Evolutionary conservation across 1,140 invertebrate genomes (phyloP).

Genomic region (Brachionus manjavacas): DNA sequence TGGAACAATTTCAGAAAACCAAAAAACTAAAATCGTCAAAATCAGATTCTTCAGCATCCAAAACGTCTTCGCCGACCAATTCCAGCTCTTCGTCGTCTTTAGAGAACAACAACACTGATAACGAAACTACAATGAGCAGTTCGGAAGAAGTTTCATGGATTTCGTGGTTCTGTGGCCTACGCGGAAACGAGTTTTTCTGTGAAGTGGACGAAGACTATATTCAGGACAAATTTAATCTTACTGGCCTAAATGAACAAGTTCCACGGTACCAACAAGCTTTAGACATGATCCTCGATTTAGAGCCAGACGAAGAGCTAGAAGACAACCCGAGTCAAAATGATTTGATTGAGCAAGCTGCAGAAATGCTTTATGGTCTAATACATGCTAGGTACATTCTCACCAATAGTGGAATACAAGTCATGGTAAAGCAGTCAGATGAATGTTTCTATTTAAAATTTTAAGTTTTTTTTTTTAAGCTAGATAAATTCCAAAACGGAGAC

Average conservation of each 20-base stretch:
- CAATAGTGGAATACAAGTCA: constrained; percentile 96
- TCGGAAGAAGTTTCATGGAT: constrained; percentile 84
- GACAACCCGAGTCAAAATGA: constrained; percentile 98
- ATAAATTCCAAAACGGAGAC: constrained; percentile 97
- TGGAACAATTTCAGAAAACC: constrained; percentile 6
- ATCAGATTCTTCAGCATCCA: constrained; percentile 5
- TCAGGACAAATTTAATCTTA: constrained; percentile 99
- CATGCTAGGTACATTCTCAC: constrained; percentile 98
- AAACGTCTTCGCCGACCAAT: constrained; percentile 27
- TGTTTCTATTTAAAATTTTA: constrained; percentile 31
- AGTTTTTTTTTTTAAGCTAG: constrained; percentile 64
- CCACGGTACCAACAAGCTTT: constrained; percentile 97
- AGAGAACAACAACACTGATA: constrained; percentile 29
- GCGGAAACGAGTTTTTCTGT: constrained; percentile 99
- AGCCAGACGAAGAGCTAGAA: constrained; percentile 73
- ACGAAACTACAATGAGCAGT: constrained; percentile 42
- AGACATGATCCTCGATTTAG: constrained; percentile 98
- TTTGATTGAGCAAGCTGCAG: constrained; percentile 95
- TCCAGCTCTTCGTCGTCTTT: constrained; percentile 14
- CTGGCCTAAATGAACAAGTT: constrained; percentile 97
- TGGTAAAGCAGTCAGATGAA: constrained; percentile 59
- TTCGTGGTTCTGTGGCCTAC: constrained; percentile 96
- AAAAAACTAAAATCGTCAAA: constrained; percentile 16
- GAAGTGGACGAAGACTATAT: constrained; percentile 99
- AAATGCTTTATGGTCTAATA: constrained; percentile 99